Conservation (phyloP, 2,888 invertebrate genomes). For the Caenorhabditis parvicauda region DNA sequence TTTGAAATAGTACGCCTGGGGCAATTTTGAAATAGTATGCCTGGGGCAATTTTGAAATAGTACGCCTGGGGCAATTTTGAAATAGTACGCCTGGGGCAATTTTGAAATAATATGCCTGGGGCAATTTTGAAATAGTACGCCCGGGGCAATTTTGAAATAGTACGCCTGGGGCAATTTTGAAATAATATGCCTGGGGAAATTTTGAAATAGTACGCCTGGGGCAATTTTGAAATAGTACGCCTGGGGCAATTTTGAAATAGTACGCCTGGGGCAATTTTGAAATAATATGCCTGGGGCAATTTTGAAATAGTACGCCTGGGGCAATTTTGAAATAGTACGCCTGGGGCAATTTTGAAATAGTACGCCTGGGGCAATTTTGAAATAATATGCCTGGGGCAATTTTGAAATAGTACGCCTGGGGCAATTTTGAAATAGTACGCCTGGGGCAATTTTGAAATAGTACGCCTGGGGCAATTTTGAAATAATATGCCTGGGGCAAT, state of each 20-base stretch:
- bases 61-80: no score
- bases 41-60: no score
- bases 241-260: constrained; percentile 16
- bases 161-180: no score
- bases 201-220: not conserved
- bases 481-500: not conserved
- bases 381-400: not conserved
- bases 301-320: no score
- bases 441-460: constrained; percentile 16
- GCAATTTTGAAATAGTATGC: no score
- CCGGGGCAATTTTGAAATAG: no score
- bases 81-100: not conserved
- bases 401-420: not conserved
- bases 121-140: not conserved
- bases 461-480: constrained; percentile 5
- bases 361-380: no score
- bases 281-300: not conserved
- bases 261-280: constrained; percentile 5
- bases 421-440: not conserved
- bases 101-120: not conserved
- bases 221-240: not conserved
- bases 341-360: no score
- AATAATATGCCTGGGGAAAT: not conserved
- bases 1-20: not conserved
- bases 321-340: no score